These are phyloP conservation scores for Tipula vernalis DNA, from an alignment of 2,888 invertebrate species.

Conservation along the genomic window DNA sequence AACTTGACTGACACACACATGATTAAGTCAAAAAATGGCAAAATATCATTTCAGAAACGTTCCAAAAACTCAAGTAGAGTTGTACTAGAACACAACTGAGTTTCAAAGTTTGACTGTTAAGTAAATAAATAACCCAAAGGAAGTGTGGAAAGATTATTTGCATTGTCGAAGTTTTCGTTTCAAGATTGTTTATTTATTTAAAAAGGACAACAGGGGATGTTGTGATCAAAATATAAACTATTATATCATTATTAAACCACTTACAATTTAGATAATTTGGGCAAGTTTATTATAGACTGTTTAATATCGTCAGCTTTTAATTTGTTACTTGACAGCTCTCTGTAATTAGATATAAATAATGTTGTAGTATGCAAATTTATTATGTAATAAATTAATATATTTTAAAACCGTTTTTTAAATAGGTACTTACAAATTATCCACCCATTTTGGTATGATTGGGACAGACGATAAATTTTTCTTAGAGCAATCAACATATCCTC, in stretches of 20 bases:
- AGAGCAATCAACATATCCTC: conserved; percentile 63
- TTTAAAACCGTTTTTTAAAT: neutral
- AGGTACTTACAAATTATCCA: conserved; percentile 53
- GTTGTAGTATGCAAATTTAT: neutral
- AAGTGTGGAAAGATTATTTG: too few species aligned
- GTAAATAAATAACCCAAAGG: too few species aligned
- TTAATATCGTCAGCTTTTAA: conserved; percentile 37
- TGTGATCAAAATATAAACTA: neutral
- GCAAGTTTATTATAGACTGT: conserved; percentile 36
- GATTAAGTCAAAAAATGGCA: too few species aligned
- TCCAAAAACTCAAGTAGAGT: too few species aligned
- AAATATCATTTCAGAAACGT: too few species aligned
- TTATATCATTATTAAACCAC: conserved; percentile 20
- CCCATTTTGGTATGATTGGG: conserved; percentile 65
- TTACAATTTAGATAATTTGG: conserved; percentile 40
- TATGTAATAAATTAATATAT: neutral
- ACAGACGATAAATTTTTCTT: conserved; percentile 54
- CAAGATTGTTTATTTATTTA: too few species aligned
- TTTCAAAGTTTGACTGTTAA: too few species aligned
- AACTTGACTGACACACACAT: too few species aligned
- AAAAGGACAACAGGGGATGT: too few species aligned
- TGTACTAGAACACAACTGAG: too few species aligned
- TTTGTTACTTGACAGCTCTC: conserved; percentile 45
- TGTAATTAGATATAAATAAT: conserved; percentile 26
- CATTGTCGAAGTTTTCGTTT: too few species aligned